Evolutionary conservation across 2,797 vertebrate species (phyloP).

Genomic region (Sebastolobus alascanus): DNA sequence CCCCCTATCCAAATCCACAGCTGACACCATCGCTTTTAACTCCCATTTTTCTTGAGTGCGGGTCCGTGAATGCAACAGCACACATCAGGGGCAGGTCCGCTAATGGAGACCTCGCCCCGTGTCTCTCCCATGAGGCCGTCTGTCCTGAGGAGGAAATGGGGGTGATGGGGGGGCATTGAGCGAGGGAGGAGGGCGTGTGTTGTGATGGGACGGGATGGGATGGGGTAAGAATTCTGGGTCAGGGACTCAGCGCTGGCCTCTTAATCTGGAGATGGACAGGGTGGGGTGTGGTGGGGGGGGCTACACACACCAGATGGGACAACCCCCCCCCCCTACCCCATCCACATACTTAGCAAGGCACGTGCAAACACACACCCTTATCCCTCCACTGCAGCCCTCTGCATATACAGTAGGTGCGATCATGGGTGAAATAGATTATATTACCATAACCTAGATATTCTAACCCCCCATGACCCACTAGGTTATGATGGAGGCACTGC

Average conservation of each 20-base stretch:
- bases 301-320: slow-evolving; percentile 65
- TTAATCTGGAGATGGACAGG: slow-evolving; percentile 67
- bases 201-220: neutral
- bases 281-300: slow-evolving; percentile 21
- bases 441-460: slow-evolving; percentile 79
- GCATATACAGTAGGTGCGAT: slow-evolving; percentile 66
- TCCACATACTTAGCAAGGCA: slow-evolving; percentile 65
- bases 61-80: slow-evolving; percentile 40
- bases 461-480: slow-evolving; percentile 61
- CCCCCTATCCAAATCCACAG: slow-evolving; percentile 31
- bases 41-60: slow-evolving; percentile 39
- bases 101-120: slow-evolving; percentile 83
- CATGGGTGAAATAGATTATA: slow-evolving; percentile 77
- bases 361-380: slow-evolving; percentile 50
- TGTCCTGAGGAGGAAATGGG: slow-evolving; percentile 64
- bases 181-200: slow-evolving; percentile 1
- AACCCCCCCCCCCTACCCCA: neutral
- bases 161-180: slow-evolving; percentile 17
- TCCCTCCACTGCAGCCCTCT: slow-evolving; percentile 46
- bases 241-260: slow-evolving; percentile 54
- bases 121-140: slow-evolving; percentile 68
- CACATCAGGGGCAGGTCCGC: slow-evolving; percentile 38
- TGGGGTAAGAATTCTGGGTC: slow-evolving; percentile 71
- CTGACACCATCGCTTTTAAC: slow-evolving; percentile 61
- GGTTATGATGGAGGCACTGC: slow-evolving; percentile 42